Evolutionary conservation across 2,888 invertebrate species (phyloP).

Genomic region (Cybosia mesomella): DNA sequence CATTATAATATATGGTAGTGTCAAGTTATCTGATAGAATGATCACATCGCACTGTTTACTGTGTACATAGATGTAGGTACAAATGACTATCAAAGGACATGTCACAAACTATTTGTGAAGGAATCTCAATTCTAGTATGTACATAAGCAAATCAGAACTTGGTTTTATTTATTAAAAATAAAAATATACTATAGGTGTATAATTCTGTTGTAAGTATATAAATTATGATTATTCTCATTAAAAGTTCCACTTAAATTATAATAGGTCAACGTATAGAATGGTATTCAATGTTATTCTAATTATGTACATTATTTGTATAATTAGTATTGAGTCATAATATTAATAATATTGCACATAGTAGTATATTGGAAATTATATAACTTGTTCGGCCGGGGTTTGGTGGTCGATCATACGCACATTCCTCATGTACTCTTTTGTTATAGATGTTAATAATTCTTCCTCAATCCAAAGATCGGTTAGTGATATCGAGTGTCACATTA

Average conservation of each 20-base stretch:
- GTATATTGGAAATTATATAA: constrained; percentile 50
- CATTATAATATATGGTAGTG: constrained; percentile 47
- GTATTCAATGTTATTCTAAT: constrained; percentile 74
- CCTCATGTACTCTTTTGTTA: constrained; percentile 64
- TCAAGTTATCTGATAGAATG: constrained; percentile 56
- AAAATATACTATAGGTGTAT: constrained; percentile 58
- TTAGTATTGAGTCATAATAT: constrained; percentile 68
- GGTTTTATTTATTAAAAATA: constrained; percentile 74
- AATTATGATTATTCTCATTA: constrained; percentile 66
- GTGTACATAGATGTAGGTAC: constrained; percentile 66
- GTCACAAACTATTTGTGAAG: constrained; percentile 64
- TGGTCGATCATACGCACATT: constrained; percentile 71
- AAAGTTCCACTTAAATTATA: constrained; percentile 69
- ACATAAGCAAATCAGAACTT: constrained; percentile 67
- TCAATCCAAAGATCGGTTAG: constrained; percentile 81
- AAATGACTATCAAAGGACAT: constrained; percentile 63
- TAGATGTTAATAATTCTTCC: constrained; percentile 65
- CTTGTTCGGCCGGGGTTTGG: constrained; percentile 36
- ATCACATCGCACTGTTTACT: constrained; percentile 63
- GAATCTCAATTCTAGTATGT: constrained; percentile 81
- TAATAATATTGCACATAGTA: constrained; percentile 68
- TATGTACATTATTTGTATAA: constrained; percentile 69
- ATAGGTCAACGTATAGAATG: constrained; percentile 64
- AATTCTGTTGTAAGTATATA: constrained; percentile 60
- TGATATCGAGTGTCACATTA: constrained; percentile 46